Evolutionary conservation across 2,888 invertebrate species (phyloP), one percentile per base, ranked within the genome.

Genomic region (Synergus laeviventris): DNA sequence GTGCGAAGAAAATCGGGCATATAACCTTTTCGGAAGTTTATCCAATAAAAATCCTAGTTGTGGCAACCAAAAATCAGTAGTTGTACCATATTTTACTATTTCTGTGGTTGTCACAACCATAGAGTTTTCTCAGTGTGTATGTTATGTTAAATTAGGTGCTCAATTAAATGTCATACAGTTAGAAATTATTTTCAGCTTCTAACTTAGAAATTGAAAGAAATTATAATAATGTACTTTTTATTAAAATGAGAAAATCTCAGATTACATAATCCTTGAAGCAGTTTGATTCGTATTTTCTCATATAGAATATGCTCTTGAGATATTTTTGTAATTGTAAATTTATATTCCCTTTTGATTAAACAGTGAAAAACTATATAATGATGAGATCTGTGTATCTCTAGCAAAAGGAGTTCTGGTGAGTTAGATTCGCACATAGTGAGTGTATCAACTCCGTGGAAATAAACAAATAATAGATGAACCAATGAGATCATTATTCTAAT

Each of bases 401-500:
- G 12, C 12, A 14, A 11, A 5, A 21, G 12, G 24, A 59, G 56
- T 59, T 59, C 56, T 14, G 3, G 11, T 59, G 12, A 59, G 14
- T 5, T 14, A 12, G 21, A 18, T 14, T 11, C 3, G 5, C 56
- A 21, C 5, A 59, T 5, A 5, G 21, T 12, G 14, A 59, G 24
- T 21, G 21, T 14, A 12, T 11, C 4, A 59, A 59, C 8, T 2
- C 5, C 5, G 56, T n/a, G 24, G 12, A 5, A 24, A 14, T 59
- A 59, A 59, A 59, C 21, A 24, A 59, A 59, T 18, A 59, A 59
- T 18, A 1, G 56, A 24, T 21, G 21, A 59, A 18, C 56, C 56
- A 59, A 59, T 18, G 18, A 59, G 56, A 59, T 59, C 21, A 59
- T 59, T 59, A 21, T 59, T 49, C 9, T 49, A 49, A 49, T 49